Conservation (phyloP, 1,140 invertebrate genomes). For the Drosophila lini region DNA sequence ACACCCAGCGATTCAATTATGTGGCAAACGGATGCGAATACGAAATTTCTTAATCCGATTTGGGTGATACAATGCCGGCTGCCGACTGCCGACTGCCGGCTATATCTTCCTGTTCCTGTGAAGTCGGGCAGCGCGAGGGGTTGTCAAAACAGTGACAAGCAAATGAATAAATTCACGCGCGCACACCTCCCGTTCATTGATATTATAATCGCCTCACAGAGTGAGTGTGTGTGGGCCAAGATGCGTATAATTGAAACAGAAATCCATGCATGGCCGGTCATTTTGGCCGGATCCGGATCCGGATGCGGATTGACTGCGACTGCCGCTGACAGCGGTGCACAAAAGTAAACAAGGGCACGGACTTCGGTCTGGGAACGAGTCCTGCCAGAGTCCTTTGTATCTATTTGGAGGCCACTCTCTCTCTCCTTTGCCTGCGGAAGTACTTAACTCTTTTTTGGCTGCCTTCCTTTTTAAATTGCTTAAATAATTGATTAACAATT, state of each 20-base stretch:
- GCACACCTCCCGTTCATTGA: constrained; percentile 72
- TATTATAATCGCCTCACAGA: constrained; percentile 70
- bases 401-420: constrained; percentile 52
- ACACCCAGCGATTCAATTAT: constrained; percentile 69
- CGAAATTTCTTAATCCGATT: constrained; percentile 84
- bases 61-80: constrained; percentile 71
- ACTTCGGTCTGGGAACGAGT: constrained; percentile 21
- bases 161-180: constrained; percentile 79
- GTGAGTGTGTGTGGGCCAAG: constrained; percentile 45
- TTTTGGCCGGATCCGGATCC: constrained; percentile 28
- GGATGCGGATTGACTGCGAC: constrained; percentile 55
- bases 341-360: constrained; percentile 36
- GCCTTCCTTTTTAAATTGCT: constrained; percentile 48
- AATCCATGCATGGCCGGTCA: constrained; percentile 73
- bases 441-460: constrained; percentile 6
- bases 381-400: constrained; percentile 56
- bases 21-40: constrained; percentile 79
- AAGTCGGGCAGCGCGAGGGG: constrained; percentile 35
- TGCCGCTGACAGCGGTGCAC: constrained; percentile 50
- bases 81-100: constrained; percentile 14
- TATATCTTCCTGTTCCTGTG: constrained; percentile 29
- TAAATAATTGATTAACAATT: constrained; percentile 80
- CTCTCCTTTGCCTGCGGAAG: constrained; percentile 10
- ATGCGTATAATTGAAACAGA: constrained; percentile 78
- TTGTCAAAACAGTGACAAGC: constrained; percentile 78